Evolutionary conservation across 2,113 vertebrate genomes (phyloP).

Genomic region (Rhombomys opimus): DNA sequence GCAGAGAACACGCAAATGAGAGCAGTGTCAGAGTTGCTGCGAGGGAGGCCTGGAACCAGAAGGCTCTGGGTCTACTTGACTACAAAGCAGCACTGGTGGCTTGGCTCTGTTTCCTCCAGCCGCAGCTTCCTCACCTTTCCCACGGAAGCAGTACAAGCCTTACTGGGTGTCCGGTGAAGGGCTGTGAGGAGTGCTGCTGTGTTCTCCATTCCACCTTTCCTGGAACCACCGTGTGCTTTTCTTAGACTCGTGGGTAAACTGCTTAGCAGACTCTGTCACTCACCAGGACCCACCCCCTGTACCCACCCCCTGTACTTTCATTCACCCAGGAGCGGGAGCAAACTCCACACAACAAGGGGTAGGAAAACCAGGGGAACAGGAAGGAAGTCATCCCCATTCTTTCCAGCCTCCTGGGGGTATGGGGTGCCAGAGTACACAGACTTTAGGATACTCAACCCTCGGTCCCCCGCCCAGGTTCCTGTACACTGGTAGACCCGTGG

Average conservation of each 20-base stretch:
- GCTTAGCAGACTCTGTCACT: not conserved
- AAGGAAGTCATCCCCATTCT: not conserved
- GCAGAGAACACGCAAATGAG: not conserved
- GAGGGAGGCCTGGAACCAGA: not conserved
- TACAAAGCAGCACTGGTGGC: not conserved
- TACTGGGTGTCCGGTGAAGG: not conserved
- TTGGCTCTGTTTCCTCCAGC: not conserved
- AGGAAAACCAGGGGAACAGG: not conserved
- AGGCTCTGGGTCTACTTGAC: not conserved
- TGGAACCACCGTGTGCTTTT: not conserved
- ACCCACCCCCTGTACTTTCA: not conserved
- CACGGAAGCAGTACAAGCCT: not conserved
- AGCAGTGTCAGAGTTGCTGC: not conserved
- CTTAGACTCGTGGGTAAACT: not conserved
- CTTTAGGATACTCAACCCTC: not conserved
- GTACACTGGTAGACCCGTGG: too few relatives aligned
- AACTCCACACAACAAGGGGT: not conserved
- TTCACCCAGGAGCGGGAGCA: not conserved
- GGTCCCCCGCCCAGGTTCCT: not conserved
- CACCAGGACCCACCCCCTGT: not conserved
- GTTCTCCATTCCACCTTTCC: not conserved
- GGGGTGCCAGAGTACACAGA: not conserved
- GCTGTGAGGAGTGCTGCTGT: not conserved
- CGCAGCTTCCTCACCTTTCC: not conserved
- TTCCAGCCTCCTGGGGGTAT: not conserved